Evolutionary conservation across 1,140 invertebrate species (phyloP), one percentile per base, ranked within the genome.

Genomic region (Diploscapter pachys): DNA sequence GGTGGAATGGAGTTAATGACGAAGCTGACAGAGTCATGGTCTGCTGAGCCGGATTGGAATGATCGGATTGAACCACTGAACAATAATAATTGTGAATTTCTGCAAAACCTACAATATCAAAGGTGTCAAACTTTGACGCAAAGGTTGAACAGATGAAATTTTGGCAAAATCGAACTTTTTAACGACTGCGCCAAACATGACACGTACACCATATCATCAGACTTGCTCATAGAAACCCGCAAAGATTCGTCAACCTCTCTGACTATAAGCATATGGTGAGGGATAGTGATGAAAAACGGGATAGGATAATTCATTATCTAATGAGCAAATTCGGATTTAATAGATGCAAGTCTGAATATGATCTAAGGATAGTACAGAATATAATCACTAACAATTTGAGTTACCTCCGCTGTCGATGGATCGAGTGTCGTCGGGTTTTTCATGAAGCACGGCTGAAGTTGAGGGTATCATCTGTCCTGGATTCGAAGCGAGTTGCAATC

Each of bases 31-130:
- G 59, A 3, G 69, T 72, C n/a, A 72, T 51, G 31, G 66, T 48
- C 57, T 5, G 52, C 66, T 5, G 66, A 68, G 52, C 52, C 66
- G 8, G 66, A 68, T 31, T 68, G 66, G 84, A 86, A 55, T 84
- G 82, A 73, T 84, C 82, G 54, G 83, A 85, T 81, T 84, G 83
- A 4, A 86, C 82, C 31, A 84, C 82, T 84, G 74, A 79, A 82
- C 80, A 5, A 74, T 4, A 31, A 31, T 31, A 31, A 31, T 31
- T 31, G 31, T 31, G 31, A 31, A 31, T 31, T 31, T 31, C 31
- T 31, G 31, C 31, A 31, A 31, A 31, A 31, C 31, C 31, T 31
- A 31, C 31, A 31, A 31, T 31, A 31, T 31, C 31, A 31, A 31
- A 31, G 31, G 31, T 31, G 31, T 31, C 31, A 31, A 31, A 31